A percentile compares a stretch with the other conserved stretches of the same genome.
Conservation (phyloP, 2,888 invertebrate species). For the Acleris holmiana region DNA sequence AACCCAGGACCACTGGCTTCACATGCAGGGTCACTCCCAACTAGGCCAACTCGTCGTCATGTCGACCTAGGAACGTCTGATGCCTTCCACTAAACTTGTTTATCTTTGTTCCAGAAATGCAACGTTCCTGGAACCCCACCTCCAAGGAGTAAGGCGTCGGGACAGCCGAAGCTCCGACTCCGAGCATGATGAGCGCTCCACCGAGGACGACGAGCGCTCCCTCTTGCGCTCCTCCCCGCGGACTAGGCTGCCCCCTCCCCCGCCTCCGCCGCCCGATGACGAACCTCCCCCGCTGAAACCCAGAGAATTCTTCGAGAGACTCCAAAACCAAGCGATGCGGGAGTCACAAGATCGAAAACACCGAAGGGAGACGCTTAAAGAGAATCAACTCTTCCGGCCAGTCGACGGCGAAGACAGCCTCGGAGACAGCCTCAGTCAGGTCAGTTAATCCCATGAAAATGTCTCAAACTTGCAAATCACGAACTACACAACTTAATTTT, state of each 20-base stretch:
- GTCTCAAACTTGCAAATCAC: slow-evolving; percentile 53
- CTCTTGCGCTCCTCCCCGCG: slow-evolving; percentile 75
- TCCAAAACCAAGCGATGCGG: slow-evolving; percentile 79
- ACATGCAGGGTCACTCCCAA: no score
- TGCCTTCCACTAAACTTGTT: neutral
- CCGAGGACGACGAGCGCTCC: slow-evolving; percentile 77
- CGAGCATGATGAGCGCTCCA: slow-evolving; percentile 79
- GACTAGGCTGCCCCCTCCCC: slow-evolving; percentile 73
- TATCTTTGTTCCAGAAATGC: slow-evolving; percentile 87
- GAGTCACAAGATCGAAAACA: slow-evolving; percentile 70
- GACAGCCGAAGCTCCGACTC: slow-evolving; percentile 79
- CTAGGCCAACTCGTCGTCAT: no score
- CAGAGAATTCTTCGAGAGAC: slow-evolving; percentile 81
- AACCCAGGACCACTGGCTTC: no score
- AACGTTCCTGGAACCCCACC: slow-evolving; percentile 89
- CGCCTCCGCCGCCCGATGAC: slow-evolving; percentile 76
- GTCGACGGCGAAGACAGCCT: slow-evolving; percentile 76
- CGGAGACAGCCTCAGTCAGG: slow-evolving; percentile 81
- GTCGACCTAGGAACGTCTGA: no score
- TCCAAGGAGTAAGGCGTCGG: slow-evolving; percentile 85
- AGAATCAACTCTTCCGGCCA: slow-evolving; percentile 66
- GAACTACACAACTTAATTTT: slow-evolving; percentile 51
- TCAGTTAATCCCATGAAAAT: slow-evolving; percentile 47
- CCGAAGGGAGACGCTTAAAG: slow-evolving; percentile 64
- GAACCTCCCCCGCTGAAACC: slow-evolving; percentile 82